Evolutionary conservation across 1,140 invertebrate species (phyloP).

Genomic region (Neodiprion pinetum): DNA sequence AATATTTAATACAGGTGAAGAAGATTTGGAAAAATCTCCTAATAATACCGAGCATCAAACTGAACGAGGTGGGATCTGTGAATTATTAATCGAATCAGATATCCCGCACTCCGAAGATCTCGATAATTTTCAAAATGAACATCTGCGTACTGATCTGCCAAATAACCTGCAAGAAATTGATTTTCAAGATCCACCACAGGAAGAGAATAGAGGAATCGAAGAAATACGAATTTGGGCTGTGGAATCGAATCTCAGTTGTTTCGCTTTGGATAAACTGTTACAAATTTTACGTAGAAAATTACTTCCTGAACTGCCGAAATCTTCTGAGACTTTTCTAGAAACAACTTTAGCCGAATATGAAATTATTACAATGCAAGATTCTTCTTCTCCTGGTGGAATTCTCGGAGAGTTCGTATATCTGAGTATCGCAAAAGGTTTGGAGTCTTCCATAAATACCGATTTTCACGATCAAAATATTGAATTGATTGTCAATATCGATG

Average conservation of each 20-base stretch:
- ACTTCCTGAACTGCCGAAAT: conserved; percentile 11
- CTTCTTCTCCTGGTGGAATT: not conserved
- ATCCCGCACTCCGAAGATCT: not conserved
- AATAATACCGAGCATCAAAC: not conserved
- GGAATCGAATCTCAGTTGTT: not conserved
- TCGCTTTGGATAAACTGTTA: not conserved
- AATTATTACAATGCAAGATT: not conserved
- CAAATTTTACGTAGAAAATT: not conserved
- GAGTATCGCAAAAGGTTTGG: not conserved
- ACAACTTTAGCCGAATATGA: conserved; percentile 8
- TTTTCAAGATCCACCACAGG: not conserved
- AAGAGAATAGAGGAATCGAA: not conserved
- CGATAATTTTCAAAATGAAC: not conserved
- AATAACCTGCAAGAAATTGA: not conserved
- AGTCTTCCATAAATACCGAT: not conserved
- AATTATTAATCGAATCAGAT: not conserved
- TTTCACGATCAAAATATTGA: conserved; percentile 11
- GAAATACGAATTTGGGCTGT: not conserved
- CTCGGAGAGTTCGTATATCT: not conserved
- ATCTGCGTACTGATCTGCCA: not conserved
- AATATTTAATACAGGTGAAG: not conserved
- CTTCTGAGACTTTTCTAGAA: conserved; percentile 6
- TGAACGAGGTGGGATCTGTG: too few relatives aligned
- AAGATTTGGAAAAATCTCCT: not conserved
- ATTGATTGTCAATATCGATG: conserved; percentile 20